These are phyloP conservation scores for Podarcis siculus DNA, from an alignment of 2,797 vertebrate genomes.

Conservation along the genomic window DNA sequence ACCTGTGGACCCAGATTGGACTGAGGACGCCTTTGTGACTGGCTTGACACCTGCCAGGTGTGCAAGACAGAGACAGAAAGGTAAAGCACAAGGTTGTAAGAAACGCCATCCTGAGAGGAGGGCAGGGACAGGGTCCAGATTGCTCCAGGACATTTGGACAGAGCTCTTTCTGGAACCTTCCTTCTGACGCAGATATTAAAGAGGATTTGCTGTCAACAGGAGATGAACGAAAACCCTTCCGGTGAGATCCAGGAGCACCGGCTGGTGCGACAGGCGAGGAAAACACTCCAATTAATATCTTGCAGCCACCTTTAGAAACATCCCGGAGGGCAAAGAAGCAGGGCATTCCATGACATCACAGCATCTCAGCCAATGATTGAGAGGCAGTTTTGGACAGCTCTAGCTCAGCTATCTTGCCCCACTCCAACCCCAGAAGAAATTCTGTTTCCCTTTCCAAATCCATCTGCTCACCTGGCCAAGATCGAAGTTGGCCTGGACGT, in stretches of 20 bases:
- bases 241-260: neutral
- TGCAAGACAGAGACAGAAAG: neutral
- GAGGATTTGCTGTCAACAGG: neutral
- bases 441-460: no score
- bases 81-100: neutral
- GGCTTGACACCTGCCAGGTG: no score
- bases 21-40: neutral
- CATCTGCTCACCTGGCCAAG: conserved; percentile 61
- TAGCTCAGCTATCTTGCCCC: no score
- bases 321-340: neutral
- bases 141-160: neutral
- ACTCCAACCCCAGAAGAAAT: no score
- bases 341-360: neutral
- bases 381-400: no score
- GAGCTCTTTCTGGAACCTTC: neutral
- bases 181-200: no score
- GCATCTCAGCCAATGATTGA: neutral
- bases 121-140: neutral
- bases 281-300: neutral
- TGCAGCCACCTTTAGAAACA: neutral
- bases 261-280: no score
- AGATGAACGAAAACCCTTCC: no score
- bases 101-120: neutral
- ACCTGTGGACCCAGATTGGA: neutral
- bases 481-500: conserved; percentile 53